phyloP scores from a whole-genome alignment of 2,113 vertebrate genomes.

The Silurus asotus region DNA sequence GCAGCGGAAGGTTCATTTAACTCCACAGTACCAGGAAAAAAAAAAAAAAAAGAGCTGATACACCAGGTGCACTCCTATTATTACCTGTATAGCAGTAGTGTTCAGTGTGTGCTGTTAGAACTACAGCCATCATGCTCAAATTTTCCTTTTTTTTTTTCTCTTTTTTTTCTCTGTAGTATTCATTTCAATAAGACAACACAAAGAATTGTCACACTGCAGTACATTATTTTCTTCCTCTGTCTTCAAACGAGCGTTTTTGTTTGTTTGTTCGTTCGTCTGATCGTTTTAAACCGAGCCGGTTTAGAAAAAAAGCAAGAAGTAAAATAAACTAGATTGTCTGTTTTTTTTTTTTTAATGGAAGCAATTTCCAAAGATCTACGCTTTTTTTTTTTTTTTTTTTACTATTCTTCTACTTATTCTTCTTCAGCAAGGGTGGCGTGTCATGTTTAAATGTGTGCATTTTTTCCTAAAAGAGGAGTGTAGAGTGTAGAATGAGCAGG shows the following conservation, averaged over 20 bases:
- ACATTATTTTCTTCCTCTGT: conserved; percentile 62
- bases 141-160: conserved; percentile 59
- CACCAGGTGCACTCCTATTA: conserved; percentile 67
- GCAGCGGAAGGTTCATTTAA: conserved; percentile 64
- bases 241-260: conserved; percentile 55
- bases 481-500: conserved; percentile 50
- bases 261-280: conserved; percentile 41
- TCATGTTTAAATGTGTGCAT: conserved; percentile 53
- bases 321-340: conserved; percentile 74
- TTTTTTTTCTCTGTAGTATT: conserved; percentile 63
- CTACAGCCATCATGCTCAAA: conserved; percentile 53
- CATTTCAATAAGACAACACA: conserved; percentile 67
- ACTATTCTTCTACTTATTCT: conserved; percentile 45
- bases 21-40: conserved; percentile 63
- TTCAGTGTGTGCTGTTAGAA: conserved; percentile 60
- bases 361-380: conserved; percentile 70
- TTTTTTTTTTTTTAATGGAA: conserved; percentile 63
- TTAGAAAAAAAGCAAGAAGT: conserved; percentile 58
- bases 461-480: conserved; percentile 50
- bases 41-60: conserved; percentile 63
- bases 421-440: conserved; percentile 59
- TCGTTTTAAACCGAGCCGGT: conserved; percentile 49
- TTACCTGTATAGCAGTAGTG: conserved; percentile 65
- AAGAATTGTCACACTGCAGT: conserved; percentile 57
- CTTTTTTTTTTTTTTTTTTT: conserved; percentile 62